phyloP scores from a whole-genome alignment of 2,888 invertebrate genomes.

The Pachliopta kotzebuea region DNA sequence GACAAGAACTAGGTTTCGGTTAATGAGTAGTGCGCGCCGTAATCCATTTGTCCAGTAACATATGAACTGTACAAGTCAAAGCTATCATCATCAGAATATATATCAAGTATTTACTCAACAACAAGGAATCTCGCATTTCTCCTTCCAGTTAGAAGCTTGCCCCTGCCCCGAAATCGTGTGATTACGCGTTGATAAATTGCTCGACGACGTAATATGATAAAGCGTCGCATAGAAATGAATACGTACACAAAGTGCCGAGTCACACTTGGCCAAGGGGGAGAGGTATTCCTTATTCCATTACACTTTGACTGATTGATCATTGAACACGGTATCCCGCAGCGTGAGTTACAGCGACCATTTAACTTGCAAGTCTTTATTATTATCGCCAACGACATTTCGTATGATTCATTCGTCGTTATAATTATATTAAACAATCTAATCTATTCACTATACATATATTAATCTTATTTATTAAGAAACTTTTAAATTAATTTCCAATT shows the following conservation, averaged over 20 bases:
- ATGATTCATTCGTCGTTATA: conserved; percentile 8
- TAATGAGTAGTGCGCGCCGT: too few relatives aligned
- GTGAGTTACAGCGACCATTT: conserved; percentile 38
- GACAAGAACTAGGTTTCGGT: too few relatives aligned
- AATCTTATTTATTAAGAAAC: too few relatives aligned
- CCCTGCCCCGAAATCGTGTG: not conserved
- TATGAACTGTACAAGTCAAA: too few relatives aligned
- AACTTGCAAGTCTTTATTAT: conserved; percentile 32
- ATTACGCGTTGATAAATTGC: conserved; percentile 21
- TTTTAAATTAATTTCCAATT: too few relatives aligned
- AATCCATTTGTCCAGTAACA: too few relatives aligned
- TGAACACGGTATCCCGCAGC: conserved; percentile 33
- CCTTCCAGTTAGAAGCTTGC: too few relatives aligned
- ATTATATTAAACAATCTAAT: too few relatives aligned
- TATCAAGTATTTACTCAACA: too few relatives aligned
- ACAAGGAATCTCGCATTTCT: too few relatives aligned
- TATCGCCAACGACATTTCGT: conserved; percentile 33
- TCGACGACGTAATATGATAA: conserved; percentile 17
- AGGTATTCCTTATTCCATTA: conserved; percentile 26
- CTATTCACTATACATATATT: too few relatives aligned
- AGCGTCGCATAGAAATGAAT: conserved; percentile 26
- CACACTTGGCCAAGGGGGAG: conserved; percentile 15
- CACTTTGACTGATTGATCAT: conserved; percentile 38
- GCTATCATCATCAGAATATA: too few relatives aligned
- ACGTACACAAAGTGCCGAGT: conserved; percentile 23